Base-by-base conservation (phyloP, 2,888 invertebrate species). In the Idaea dimidiata region DNA sequence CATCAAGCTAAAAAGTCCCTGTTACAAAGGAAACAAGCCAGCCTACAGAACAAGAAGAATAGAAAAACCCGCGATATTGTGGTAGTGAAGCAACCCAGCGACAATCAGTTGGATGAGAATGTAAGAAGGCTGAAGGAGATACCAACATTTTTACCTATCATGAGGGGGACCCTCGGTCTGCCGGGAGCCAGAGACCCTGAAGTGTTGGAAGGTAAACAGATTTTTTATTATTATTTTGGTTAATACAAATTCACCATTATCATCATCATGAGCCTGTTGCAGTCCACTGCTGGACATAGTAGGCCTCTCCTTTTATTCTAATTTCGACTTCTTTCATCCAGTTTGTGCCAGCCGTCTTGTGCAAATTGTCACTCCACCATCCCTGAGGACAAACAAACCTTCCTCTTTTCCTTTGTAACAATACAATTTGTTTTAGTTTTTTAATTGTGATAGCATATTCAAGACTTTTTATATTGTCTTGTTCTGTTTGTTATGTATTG, bases 111-210 rank as follows among this genome's bases (percentile, higher is more conserved):
- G 62, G 97, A 98, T 83, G 95, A 96, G 8, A 96, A 97, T 75
- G 94, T 97, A 61, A 86, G 95, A 58, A 91, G 94, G 43, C 77
- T 75, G 0, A 89, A 97, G 93, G 95, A 94, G 72, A 98, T 98
- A 73, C 98, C 98, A 2, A 97, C 97, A 87, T 98, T 99, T 84
- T 88, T 98, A 61, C 99, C 99, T 0, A 97, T 99, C 59, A 97
- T 99, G 95, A 89, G 98, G 54, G 97, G 97, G 0, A 97, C 97
- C 0, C 86, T 98, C 0, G 97, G 97, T 56, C 87, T 97, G 61
- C 97, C 98, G 0, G 96, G 97, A 0, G 95, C 96, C 0, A 93
- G 97, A 58, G 98, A 98, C 83, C 96, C 97, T 0, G 97, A 98
- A 80, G 95, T 98, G 0, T 88, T 98, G 18, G 98, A 98, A 87